Percentiles rank a stretch among this genome's conserved stretches.
Evolutionary conservation across 2,797 vertebrate genomes (phyloP).

Genomic region (Macropus fuliginosus): DNA sequence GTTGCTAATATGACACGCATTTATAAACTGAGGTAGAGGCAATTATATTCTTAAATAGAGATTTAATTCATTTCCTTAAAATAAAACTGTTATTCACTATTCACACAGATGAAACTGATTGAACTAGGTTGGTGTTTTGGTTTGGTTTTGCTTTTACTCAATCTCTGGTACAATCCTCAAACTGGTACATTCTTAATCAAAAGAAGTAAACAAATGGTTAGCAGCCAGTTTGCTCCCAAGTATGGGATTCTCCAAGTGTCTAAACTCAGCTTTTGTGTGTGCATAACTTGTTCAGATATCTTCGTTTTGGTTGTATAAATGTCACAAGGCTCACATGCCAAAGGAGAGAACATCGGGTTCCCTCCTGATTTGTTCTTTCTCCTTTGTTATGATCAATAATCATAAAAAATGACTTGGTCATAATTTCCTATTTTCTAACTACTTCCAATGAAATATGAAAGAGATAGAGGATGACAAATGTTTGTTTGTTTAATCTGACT

Average conservation of each 20-base stretch:
- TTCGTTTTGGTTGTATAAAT: background rate
- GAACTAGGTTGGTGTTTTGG: background rate
- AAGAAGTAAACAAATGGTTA: background rate
- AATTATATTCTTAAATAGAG: constrained; percentile 37
- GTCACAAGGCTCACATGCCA: background rate
- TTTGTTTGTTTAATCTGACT: background rate
- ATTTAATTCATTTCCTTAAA: background rate
- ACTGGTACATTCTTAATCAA: background rate
- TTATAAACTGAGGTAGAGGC: constrained; percentile 30
- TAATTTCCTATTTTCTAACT: background rate
- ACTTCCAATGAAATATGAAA: background rate
- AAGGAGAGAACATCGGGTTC: background rate
- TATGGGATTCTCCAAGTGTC: background rate
- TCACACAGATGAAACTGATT: constrained; percentile 43
- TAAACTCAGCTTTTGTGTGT: background rate
- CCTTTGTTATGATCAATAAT: background rate
- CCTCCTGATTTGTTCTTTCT: background rate
- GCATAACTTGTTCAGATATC: background rate
- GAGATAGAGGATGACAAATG: background rate
- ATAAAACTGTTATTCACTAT: background rate
- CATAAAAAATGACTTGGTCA: background rate
- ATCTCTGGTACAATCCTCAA: background rate
- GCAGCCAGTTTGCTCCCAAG: background rate
- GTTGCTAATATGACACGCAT: background rate
- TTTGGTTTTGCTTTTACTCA: background rate